phyloP scores from a whole-genome alignment of 2,797 vertebrate genomes.

The Brachyalestes nurse region DNA sequence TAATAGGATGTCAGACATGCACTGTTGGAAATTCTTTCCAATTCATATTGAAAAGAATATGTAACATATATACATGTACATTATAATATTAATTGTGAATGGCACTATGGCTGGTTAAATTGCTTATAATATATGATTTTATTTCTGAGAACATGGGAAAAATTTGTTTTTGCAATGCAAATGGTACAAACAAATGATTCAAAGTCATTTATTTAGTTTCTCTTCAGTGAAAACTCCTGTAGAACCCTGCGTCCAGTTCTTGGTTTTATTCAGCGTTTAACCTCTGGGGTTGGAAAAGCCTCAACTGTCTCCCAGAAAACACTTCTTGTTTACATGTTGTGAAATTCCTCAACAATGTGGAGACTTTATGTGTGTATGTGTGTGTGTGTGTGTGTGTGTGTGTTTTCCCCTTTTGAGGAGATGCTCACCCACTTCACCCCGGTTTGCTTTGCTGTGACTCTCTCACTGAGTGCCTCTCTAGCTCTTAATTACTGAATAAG shows the following conservation, averaged over 20 bases:
- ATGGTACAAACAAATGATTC: no score
- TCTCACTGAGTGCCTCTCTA: conserved; percentile 44
- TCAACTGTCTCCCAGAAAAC: not conserved
- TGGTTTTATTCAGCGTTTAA: not conserved
- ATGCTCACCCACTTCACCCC: conserved; percentile 6
- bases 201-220: no score
- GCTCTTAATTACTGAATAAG: conserved; percentile 70
- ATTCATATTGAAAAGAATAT: no score
- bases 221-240: no score
- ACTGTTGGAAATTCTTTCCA: no score
- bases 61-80: no score
- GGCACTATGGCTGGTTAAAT: no score
- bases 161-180: no score
- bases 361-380: conserved; percentile 3
- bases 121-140: no score
- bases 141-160: no score
- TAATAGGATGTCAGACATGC: no score
- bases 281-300: not conserved
- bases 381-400: conserved; percentile 26
- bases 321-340: not conserved
- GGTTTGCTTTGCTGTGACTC: conserved; percentile 38
- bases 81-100: no score
- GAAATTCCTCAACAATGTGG: conserved; percentile 17
- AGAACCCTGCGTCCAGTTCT: not conserved
- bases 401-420: not conserved